phyloP scores from a whole-genome alignment of 2,113 vertebrate species.

The Stomatorhinus ivindoensis region DNA sequence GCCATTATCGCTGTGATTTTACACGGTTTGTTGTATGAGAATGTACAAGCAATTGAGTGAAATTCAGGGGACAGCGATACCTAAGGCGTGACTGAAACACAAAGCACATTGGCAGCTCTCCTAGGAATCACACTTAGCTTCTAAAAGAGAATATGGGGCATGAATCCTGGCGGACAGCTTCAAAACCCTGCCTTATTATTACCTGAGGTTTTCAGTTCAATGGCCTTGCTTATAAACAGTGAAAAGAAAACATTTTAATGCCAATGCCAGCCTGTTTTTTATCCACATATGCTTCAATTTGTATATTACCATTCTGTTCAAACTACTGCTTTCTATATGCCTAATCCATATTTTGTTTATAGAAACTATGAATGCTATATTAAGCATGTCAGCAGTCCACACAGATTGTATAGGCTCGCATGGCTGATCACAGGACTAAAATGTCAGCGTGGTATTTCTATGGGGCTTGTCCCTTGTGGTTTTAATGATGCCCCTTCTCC shows the following conservation, averaged over 20 bases:
- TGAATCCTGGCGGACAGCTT: neutral
- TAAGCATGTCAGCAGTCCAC: neutral
- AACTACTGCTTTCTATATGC: neutral
- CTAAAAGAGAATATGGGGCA: neutral
- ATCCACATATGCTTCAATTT: neutral
- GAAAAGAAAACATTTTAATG: neutral
- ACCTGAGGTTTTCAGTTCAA: neutral
- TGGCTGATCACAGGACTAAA: conserved; percentile 1
- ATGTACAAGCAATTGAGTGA: neutral
- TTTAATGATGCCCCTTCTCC: neutral
- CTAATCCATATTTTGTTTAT: neutral
- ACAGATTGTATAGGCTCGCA: neutral
- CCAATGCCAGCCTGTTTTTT: neutral
- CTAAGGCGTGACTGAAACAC: neutral
- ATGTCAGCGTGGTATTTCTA: neutral
- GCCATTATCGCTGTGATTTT: neutral
- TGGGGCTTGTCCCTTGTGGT: neutral
- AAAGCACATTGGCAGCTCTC: neutral
- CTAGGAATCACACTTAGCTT: too few species aligned
- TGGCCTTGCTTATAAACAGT: too few species aligned
- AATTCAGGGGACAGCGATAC: neutral
- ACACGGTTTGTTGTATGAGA: neutral
- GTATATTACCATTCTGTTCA: neutral
- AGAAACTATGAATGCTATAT: neutral
- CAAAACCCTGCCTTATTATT: neutral